Percentiles rank a stretch among this genome's conserved stretches.
phyloP scores from a whole-genome alignment of 2,113 vertebrate species.

The Morone saxatilis region DNA sequence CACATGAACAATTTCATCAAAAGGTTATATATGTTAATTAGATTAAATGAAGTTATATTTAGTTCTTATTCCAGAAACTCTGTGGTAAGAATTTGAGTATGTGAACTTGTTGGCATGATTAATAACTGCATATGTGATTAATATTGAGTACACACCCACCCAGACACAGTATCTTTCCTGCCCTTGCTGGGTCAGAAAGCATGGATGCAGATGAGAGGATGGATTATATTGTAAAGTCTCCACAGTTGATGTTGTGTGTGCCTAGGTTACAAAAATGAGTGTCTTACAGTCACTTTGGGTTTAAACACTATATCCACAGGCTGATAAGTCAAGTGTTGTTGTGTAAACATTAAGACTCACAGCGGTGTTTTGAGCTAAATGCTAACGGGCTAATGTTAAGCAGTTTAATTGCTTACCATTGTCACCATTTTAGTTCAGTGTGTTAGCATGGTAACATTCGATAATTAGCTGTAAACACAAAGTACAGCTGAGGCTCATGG shows the following conservation, averaged over 20 bases:
- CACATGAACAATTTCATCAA: slow-evolving; percentile 1
- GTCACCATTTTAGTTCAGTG: neutral
- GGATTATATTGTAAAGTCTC: slow-evolving; percentile 29
- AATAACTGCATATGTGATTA: slow-evolving; percentile 1
- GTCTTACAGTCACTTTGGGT: neutral
- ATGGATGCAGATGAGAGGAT: slow-evolving; percentile 32
- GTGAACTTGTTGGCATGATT: neutral
- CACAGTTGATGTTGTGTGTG: too few relatives aligned
- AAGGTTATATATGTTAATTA: slow-evolving; percentile 23
- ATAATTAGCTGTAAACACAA: neutral
- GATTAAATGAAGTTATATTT: slow-evolving; percentile 4
- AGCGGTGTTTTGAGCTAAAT: neutral
- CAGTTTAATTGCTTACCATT: neutral
- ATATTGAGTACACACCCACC: neutral
- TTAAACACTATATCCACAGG: neutral
- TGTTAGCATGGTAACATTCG: neutral
- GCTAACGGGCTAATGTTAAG: too few relatives aligned
- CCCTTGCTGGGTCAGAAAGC: slow-evolving; percentile 16
- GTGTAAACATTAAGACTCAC: neutral
- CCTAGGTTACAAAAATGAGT: neutral
- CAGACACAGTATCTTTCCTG: neutral
- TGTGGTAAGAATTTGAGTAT: neutral
- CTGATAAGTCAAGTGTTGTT: neutral
- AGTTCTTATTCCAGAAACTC: neutral
- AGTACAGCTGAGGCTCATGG: too few relatives aligned